Evolutionary conservation across 2,113 vertebrate species (phyloP).

Genomic region (Nestor notabilis): DNA sequence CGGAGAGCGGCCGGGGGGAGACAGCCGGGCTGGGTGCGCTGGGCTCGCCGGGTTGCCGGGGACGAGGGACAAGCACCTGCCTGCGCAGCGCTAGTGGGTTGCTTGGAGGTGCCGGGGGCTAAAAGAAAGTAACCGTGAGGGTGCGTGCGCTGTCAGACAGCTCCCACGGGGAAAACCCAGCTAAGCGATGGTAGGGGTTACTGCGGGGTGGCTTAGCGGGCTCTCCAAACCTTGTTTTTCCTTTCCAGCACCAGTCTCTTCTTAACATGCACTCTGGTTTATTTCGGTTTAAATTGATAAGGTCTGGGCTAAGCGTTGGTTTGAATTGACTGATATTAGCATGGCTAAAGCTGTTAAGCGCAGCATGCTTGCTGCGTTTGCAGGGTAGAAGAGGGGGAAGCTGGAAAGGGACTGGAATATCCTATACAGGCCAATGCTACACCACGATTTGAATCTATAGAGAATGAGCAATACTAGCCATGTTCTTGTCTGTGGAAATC

Average conservation of each 20-base stretch:
- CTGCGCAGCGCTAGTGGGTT: not conserved
- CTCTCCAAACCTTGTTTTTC: not conserved
- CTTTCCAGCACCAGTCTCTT: not conserved
- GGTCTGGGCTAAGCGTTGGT: not conserved
- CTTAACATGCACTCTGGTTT: not conserved
- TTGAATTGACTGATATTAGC: not conserved
- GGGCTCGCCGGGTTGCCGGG: not conserved
- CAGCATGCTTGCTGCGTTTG: not conserved
- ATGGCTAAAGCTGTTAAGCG: not conserved
- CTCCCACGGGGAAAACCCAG: not conserved
- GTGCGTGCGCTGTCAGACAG: not conserved
- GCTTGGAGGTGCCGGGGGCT: not conserved
- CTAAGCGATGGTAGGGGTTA: not conserved
- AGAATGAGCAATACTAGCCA: rapidly evolving
- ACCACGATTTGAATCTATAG: not conserved
- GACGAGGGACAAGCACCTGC: not conserved
- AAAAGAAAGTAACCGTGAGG: not conserved
- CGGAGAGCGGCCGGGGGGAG: not conserved
- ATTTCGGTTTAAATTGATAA: rapidly evolving
- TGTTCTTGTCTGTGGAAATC: not conserved
- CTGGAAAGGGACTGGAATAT: not conserved
- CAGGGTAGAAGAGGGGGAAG: not conserved
- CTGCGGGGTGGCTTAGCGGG: not conserved
- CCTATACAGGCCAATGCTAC: not conserved
- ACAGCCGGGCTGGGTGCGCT: not conserved